Percentiles rank a stretch among this genome's conserved stretches.
phyloP scores from a whole-genome alignment of 2,888 invertebrate species.

The Blomia tropicalis region DNA sequence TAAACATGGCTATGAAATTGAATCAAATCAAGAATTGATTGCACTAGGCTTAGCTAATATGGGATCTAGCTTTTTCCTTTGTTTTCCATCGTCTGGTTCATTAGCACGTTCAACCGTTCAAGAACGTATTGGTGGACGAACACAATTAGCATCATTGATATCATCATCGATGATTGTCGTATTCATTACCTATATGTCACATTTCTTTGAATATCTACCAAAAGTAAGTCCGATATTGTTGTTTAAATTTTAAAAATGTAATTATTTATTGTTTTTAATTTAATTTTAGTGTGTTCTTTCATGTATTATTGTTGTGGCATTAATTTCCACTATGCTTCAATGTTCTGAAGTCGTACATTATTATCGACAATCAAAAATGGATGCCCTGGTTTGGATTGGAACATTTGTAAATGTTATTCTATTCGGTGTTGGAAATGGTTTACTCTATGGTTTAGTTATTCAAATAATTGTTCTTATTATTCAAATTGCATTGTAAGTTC shows the following conservation, averaged over 20 bases:
- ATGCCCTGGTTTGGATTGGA: constrained; percentile 42
- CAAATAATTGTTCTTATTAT: background rate
- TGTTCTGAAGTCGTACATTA: constrained; percentile 50
- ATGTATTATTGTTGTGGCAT: constrained; percentile 60
- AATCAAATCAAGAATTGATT: constrained; percentile 47
- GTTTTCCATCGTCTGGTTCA: constrained; percentile 40
- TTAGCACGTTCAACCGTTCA: constrained; percentile 50
- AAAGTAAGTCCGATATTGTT: constrained; percentile 39
- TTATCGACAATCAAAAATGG: constrained; percentile 59
- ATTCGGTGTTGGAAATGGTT: constrained; percentile 9
- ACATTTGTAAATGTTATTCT: background rate
- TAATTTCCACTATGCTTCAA: constrained; percentile 61
- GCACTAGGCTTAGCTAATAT: constrained; percentile 35
- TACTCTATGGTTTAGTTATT: background rate
- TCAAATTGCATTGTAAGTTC: background rate
- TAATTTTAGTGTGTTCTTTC: constrained; percentile 53
- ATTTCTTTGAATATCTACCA: constrained; percentile 68
- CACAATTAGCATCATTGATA: constrained; percentile 62
- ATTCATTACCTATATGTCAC: constrained; percentile 69
- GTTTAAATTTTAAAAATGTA: background rate
- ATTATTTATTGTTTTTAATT: background rate
- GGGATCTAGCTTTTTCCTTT: constrained; percentile 39
- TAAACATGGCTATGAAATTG: constrained; percentile 51
- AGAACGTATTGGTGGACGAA: constrained; percentile 66
- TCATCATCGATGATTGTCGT: constrained; percentile 56